A percentile compares a stretch with the other conserved stretches of the same genome.
Evolutionary conservation across 2,113 vertebrate genomes (phyloP).

Genomic region (Misgurnus anguillicaudatus): DNA sequence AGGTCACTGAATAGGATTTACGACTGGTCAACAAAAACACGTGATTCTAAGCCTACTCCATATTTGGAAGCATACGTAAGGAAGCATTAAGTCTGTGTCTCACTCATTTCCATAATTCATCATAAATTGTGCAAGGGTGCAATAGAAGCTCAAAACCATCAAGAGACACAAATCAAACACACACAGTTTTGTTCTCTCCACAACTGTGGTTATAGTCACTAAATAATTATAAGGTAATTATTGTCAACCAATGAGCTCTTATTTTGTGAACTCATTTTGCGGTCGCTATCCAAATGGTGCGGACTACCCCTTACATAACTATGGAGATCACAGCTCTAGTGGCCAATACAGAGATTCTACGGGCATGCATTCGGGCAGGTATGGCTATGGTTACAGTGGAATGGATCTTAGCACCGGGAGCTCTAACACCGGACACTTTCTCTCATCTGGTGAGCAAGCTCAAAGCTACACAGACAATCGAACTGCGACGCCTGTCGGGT

Average conservation of each 20-base stretch:
- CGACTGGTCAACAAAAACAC: conserved; percentile 99
- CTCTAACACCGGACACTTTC: conserved; percentile 89
- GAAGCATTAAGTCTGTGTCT: conserved; percentile 99
- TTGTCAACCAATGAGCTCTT: conserved; percentile 99
- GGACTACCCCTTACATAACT: conserved; percentile 99
- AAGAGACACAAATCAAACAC: conserved; percentile 99
- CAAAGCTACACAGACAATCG: conserved; percentile 88
- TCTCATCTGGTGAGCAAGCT: conserved; percentile 84
- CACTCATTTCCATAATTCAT: conserved; percentile 99
- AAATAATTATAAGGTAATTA: conserved; percentile 75
- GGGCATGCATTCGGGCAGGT: conserved; percentile 98
- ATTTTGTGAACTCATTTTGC: conserved; percentile 99
- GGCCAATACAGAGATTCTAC: conserved; percentile 97
- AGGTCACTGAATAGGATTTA: conserved; percentile 99
- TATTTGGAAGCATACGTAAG: conserved; percentile 99
- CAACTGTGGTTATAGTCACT: conserved; percentile 56
- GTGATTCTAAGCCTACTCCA: conserved; percentile 98
- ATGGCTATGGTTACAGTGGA: conserved; percentile 98
- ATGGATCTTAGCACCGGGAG: conserved; percentile 97
- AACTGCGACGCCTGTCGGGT: conserved; percentile 86
- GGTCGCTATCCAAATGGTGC: conserved; percentile 99
- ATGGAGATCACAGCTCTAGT: conserved; percentile 97
- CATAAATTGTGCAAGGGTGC: conserved; percentile 99
- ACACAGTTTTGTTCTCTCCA: conserved; percentile 77
- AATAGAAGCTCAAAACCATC: conserved; percentile 98